Percentiles rank a stretch among this genome's conserved stretches.
Evolutionary conservation across 2,888 invertebrate species (phyloP).

Genomic region (Chloromyia formosa): DNA sequence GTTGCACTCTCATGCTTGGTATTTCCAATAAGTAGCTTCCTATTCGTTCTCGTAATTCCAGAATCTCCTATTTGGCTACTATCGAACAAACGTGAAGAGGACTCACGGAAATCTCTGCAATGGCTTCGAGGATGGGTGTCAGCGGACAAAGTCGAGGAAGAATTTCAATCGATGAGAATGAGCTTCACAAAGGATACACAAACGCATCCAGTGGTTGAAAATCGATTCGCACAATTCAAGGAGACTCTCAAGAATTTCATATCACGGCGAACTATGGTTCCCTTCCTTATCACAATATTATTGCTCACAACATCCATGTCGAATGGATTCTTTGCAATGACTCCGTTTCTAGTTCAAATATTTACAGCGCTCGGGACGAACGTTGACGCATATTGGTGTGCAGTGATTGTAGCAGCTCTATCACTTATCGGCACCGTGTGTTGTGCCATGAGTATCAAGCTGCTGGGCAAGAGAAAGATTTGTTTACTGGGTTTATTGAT

Average conservation of each 20-base stretch:
- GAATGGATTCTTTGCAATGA: slow-evolving; percentile 65
- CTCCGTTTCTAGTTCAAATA: slow-evolving; percentile 68
- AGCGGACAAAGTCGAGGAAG: slow-evolving; percentile 45
- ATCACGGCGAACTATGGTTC: slow-evolving; percentile 66
- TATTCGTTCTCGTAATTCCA: slow-evolving; percentile 67
- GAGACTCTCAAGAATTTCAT: slow-evolving; percentile 59
- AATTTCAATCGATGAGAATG: slow-evolving; percentile 47
- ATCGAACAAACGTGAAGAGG: slow-evolving; percentile 67
- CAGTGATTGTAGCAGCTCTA: slow-evolving; percentile 66
- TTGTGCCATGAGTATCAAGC: slow-evolving; percentile 63
- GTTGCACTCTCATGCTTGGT: slow-evolving; percentile 66
- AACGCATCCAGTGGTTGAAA: slow-evolving; percentile 43
- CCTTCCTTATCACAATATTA: slow-evolving; percentile 66
- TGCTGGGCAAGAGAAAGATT: slow-evolving; percentile 66
- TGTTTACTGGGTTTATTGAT: slow-evolving; percentile 64
- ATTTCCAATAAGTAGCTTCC: slow-evolving; percentile 66
- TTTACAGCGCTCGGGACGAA: slow-evolving; percentile 61
- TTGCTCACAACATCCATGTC: slow-evolving; percentile 67
- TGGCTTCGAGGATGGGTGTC: slow-evolving; percentile 64
- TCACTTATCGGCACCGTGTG: slow-evolving; percentile 63
- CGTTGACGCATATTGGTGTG: slow-evolving; percentile 63
- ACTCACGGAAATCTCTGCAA: slow-evolving; percentile 67
- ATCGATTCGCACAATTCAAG: slow-evolving; percentile 52
- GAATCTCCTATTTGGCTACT: slow-evolving; percentile 71
- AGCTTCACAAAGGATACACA: slow-evolving; percentile 44